Base-by-base conservation (phyloP, 2,113 vertebrate genomes). In the Morphnarchus princeps region DNA sequence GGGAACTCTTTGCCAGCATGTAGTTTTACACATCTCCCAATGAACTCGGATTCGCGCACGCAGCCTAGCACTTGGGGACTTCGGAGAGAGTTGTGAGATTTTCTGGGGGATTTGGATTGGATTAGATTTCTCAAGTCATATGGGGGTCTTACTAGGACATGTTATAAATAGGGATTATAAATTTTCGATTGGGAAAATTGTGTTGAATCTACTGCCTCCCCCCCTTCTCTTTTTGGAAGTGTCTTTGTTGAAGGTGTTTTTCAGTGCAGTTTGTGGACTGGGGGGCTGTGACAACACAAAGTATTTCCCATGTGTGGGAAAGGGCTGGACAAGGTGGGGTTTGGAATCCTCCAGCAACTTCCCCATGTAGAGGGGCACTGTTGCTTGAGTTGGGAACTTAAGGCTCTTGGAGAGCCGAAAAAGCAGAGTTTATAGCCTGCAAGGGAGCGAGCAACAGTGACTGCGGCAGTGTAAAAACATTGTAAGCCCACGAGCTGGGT, bases 1-100 rank as follows among this genome's bases (percentile, higher is more conserved):
- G 82, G 88, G 82, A 97, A 63, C 83, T 93, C 77, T 94, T 89
- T 95, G 76, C 93, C 96, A 84, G n/a, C 62, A 24, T 24, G 92
- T 62, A 31, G 82, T 85, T 87, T 95, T 71, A 72, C 90, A 87
- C 65, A 3, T 89, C 90, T 96, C 90, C 77, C 82, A 32, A 72
- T 80, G 67, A 97, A 79, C 89, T 93, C 38, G 2, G 77, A 45
- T 95, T 94, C 12, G 43, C 5, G 26, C 73, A 16, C 21, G 9
- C 82, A 90, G 47, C 83, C 52, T 54, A 36, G 65, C 20, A 11
- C 89, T 72, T 74, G 62, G 87, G 93, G 94, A 87, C 89, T 88
- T 63, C 9, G 1, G 81, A 28, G 93, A 66, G 77, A 50, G 50
- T 22, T 90, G 89, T 84, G 93, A 94, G 67, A 79, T 82, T 90